Percentiles rank a stretch among this genome's conserved stretches.
Evolutionary conservation across 2,888 invertebrate genomes (phyloP).

Genomic region (Drosophila merina): DNA sequence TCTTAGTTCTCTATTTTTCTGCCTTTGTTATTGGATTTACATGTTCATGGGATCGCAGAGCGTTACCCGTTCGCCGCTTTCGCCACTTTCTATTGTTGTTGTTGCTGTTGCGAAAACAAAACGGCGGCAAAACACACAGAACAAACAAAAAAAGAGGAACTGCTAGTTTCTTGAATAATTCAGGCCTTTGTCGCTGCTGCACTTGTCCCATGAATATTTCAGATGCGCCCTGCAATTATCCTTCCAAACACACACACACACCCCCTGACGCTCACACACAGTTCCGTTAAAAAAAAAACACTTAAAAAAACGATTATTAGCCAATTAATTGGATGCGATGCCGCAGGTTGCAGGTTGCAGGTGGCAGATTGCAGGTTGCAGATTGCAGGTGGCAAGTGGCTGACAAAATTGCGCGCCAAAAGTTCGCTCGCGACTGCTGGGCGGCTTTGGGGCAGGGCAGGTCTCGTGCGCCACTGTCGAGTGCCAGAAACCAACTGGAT

Average conservation of each 20-base stretch:
- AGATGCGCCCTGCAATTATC: slow-evolving; percentile 55
- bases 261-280: slow-evolving; percentile 7
- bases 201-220: slow-evolving; percentile 51
- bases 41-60: slow-evolving; percentile 1
- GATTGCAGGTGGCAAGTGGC: background rate
- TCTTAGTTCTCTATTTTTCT: background rate
- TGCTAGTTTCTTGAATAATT: slow-evolving; percentile 37
- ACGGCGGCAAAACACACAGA: slow-evolving; percentile 24
- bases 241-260: slow-evolving; percentile 11
- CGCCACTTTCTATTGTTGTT: background rate
- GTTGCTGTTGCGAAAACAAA: slow-evolving; percentile 1
- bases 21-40: slow-evolving; percentile 1
- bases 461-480: slow-evolving; percentile 49
- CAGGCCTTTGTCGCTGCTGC: slow-evolving; percentile 19
- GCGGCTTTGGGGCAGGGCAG: background rate
- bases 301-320: background rate
- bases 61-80: background rate
- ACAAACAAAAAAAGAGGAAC: slow-evolving; percentile 22
- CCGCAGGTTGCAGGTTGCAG: slow-evolving; percentile 1
- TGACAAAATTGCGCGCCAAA: slow-evolving; percentile 66
- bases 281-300: slow-evolving; percentile 18
- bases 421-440: slow-evolving; percentile 23
- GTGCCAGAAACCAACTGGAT: slow-evolving; percentile 64
- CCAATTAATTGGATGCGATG: slow-evolving; percentile 1
- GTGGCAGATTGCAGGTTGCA: background rate